Evolutionary conservation across 2,113 vertebrate genomes (phyloP).

Genomic region (Panurus biarmicus): DNA sequence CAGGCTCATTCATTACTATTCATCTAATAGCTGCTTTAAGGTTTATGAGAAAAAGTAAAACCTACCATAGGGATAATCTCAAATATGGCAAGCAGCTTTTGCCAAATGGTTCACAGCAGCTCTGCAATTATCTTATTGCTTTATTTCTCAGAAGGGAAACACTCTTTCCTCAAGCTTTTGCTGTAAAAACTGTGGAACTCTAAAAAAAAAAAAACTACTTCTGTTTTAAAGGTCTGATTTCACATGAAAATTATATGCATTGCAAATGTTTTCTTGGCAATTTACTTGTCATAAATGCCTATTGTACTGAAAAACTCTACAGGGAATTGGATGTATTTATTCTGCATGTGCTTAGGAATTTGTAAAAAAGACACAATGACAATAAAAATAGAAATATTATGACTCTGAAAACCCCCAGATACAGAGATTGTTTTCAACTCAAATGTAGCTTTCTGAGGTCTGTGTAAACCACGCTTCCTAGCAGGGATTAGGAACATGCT

Average conservation of each 20-base stretch:
- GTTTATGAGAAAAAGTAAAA: constrained; percentile 14
- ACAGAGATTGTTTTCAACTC: constrained; percentile 20
- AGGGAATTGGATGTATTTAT: constrained; percentile 39
- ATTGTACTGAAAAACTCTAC: constrained; percentile 18
- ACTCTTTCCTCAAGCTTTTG: neutral
- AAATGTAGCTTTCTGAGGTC: constrained; percentile 10
- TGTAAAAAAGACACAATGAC: constrained; percentile 43
- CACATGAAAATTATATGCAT: constrained; percentile 59
- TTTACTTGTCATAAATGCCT: constrained; percentile 65
- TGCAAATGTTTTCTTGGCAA: constrained; percentile 65
- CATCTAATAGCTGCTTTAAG: constrained; percentile 3
- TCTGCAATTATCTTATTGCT: constrained; percentile 10
- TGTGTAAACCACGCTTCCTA: constrained; percentile 25
- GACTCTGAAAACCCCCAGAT: constrained; percentile 30
- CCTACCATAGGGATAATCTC: constrained; percentile 5
- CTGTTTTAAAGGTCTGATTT: constrained; percentile 52
- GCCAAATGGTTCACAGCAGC: constrained; percentile 11
- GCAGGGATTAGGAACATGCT: neutral
- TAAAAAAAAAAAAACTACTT: neutral
- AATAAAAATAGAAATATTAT: constrained; percentile 65
- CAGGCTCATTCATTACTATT: constrained; percentile 6
- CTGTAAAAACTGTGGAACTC: constrained; percentile 42
- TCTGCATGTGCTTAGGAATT: constrained; percentile 34
- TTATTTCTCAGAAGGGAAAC: constrained; percentile 56
- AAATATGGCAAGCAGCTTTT: constrained; percentile 7